Base-by-base conservation (phyloP, 2,797 vertebrate genomes). In the Telmatherina bonti region DNA sequence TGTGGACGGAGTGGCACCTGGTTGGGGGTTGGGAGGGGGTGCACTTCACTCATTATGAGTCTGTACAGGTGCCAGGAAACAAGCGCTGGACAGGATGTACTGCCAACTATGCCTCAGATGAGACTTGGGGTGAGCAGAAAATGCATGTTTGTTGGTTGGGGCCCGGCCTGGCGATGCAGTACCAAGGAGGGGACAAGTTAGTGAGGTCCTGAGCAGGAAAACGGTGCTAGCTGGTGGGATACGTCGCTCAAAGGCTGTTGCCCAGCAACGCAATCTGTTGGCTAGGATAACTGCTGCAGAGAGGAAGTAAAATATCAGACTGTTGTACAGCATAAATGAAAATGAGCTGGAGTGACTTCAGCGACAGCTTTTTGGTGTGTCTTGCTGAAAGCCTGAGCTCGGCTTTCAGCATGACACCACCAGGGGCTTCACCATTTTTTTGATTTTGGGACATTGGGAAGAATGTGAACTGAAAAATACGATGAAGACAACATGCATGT, bases 1-100 rank as follows among this genome's bases (percentile, higher is more conserved):
- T 91, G 89, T 82, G 89, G 89, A 87, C 67, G 77, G 86, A 89
- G 84, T 78, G 83, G 89, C 90, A 91, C 91, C 88, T 92, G 90
- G 85, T 88, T 81, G 51, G 24, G 13, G 51, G 67, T 33, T 31
- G 3, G 7, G 67, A 77, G 58, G 63, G n/a, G n/a, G n/a, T n/a
- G 41, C 65, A 84, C 81, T 88, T 71, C 58, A 71, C 84, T 91
- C 88, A 91, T 91, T 89, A 92, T 51, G 67, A 72, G 81, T 64
- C 74, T 83, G 88, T 84, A 49, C 26, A 57, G 72, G 70, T 85
- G 91, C 91, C 92, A 88, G 90, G 73, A 85, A 84, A 85, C 87
- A 76, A 87, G 86, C 79, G 77, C 58, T 62, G 79, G 73, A 86
- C 80, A 75, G 86, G 73, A 87, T 74, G 86, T 74, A 79, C 86